A percentile compares a stretch with the other conserved stretches of the same genome.
Conservation (phyloP, 2,797 vertebrate species). For the Enteromius viviparus region DNA sequence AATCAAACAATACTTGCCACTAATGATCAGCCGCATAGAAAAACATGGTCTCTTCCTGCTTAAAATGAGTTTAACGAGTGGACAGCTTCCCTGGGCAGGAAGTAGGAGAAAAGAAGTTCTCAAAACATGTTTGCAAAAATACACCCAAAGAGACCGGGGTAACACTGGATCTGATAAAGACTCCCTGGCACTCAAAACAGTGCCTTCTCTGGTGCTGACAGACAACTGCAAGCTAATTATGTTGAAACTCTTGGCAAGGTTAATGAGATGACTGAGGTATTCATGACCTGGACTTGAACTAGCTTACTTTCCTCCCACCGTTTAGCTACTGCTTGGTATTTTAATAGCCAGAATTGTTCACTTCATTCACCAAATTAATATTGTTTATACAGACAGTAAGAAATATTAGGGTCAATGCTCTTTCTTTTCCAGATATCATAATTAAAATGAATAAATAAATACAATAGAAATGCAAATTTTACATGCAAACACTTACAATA, state of each 20-base stretch:
- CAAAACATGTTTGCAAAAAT: constrained; percentile 68
- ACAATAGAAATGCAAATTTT: not conserved
- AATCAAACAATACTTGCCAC: constrained; percentile 80
- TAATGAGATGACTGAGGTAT: constrained; percentile 3
- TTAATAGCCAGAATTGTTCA: not conserved
- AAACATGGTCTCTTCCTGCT: constrained; percentile 79
- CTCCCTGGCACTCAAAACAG: not conserved
- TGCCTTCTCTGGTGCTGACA: constrained; percentile 6
- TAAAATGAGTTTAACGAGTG: constrained; percentile 73
- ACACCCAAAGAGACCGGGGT: constrained; percentile 59
- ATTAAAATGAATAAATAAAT: too few species aligned
- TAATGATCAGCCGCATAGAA: constrained; percentile 77
- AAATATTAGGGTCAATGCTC: not conserved
- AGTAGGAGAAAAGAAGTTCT: constrained; percentile 67
- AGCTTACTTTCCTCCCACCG: constrained; percentile 11
- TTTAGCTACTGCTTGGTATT: not conserved
- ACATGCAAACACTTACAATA: not conserved
- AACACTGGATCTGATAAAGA: constrained; percentile 23
- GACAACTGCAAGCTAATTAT: constrained; percentile 9
- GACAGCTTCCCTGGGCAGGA: constrained; percentile 72
- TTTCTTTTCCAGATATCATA: not conserved
- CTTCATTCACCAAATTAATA: not conserved
- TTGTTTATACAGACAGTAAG: not conserved
- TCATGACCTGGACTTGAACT: constrained; percentile 43
- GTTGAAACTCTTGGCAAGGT: constrained; percentile 26